These are phyloP conservation scores for Ectropis crepuscularia DNA, from an alignment of 2,888 invertebrate species.

Conservation along the genomic window DNA sequence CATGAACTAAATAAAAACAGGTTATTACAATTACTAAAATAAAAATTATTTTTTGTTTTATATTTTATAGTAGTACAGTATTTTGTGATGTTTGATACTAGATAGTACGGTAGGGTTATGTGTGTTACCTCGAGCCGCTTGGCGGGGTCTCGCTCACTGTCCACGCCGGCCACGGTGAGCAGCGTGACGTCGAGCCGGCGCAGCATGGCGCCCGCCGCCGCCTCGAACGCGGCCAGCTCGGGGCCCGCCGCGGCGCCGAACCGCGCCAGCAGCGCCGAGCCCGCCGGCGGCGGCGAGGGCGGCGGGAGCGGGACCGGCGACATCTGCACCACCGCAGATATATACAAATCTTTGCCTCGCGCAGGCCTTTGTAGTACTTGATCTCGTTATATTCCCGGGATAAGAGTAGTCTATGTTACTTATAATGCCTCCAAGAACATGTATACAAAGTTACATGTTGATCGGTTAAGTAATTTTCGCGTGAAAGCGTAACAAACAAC, in stretches of 20 bases:
- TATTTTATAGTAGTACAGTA: too few relatives aligned
- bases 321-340: background rate
- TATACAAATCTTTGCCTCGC: background rate
- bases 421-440: too few relatives aligned
- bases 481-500: too few relatives aligned
- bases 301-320: background rate
- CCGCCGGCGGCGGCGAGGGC: background rate
- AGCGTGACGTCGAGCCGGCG: constrained; percentile 85
- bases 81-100: too few relatives aligned
- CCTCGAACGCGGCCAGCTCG: constrained; percentile 51
- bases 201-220: constrained; percentile 62
- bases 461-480: too few relatives aligned
- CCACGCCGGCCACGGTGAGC: constrained; percentile 84
- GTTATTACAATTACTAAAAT: too few relatives aligned
- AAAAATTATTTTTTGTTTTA: too few relatives aligned
- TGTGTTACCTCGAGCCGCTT: constrained; percentile 85
- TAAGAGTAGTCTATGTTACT: too few relatives aligned
- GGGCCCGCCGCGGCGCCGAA: constrained; percentile 46
- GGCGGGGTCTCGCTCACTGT: constrained; percentile 85
- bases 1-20: too few relatives aligned
- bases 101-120: background rate
- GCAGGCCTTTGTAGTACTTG: too few relatives aligned
- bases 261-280: constrained; percentile 32
- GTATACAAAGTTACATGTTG: too few relatives aligned
- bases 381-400: too few relatives aligned